Base-by-base conservation (phyloP, 2,113 vertebrate species). In the Cynopterus brachyotis region DNA sequence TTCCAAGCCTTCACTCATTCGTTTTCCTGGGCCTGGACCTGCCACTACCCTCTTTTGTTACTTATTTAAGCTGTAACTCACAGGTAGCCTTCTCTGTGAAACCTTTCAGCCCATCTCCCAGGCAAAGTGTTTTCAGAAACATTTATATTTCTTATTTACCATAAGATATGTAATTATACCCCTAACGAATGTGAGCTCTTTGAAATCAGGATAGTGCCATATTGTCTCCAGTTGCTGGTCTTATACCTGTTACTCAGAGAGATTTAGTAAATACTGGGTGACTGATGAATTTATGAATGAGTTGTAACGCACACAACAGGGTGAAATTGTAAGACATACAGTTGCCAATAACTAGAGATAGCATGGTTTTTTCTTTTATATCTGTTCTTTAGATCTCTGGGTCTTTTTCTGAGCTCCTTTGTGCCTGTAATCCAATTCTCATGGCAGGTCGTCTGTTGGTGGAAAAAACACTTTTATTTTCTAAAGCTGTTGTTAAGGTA, bases 391-490 rank as follows among this genome's bases (percentile, higher is more conserved):
- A 80, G 55, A 79, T 94, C 84, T 87, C 67, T 76, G 30, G 35
- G 26, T 66, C 79, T 81, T 95, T 89, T 42, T 45, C 76, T 94
- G 88, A 90, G 60, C 35, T 81, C 55, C 30, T 81, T 81, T 70
- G 78, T 85, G 60, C 37, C 20, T 69, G 30, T 89, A 93, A 89
- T 70, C 42, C 35, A 76, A 91, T 30, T 69, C 24, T 75, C 17
- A 45, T 2, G 30, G 22, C n/a, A 79, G 35, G 24, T 55, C 30
- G 72, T 84, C 47, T 82, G 20, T 76, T 95, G 32, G n/a, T 45
- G 30, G 59, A 95, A 60, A 60, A 91, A 91, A 89, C 32, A 57
- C n/a, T 94, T 78, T 32, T 60, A 16, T 75, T 83, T 89, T 91
- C 67, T 83, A 89, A 94, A 95, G 45, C 72, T 70, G n/a, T 85